Base-by-base conservation (phyloP, 2,888 invertebrate genomes). In the Pyrgus malvae region DNA sequence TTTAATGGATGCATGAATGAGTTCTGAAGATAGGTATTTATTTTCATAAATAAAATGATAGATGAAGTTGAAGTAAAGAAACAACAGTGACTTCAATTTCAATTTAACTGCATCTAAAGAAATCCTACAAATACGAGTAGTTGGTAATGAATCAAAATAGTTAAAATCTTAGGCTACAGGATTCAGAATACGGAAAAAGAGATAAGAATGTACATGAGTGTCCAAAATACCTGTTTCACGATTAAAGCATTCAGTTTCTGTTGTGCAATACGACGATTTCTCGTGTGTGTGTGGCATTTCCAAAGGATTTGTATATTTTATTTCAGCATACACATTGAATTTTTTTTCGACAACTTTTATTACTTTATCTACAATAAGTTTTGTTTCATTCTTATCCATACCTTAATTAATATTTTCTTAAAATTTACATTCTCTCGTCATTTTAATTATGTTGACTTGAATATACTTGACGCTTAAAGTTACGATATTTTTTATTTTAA, bases 141-240 rank as follows among this genome's bases (percentile, higher is more conserved):
- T 46, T 46, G 23, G 11, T 48, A 69, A 63, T 72, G 70, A 64
- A 69, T 67, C 64, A 63, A 58, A 66, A 59, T 64, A 63, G 63
- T 59, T 60, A 59, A 70, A 68, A 66, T 68, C 76, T 70, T 80
- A 83, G 65, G 73, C 73, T 75, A 74, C 63, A 76, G 74, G 72
- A 72, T 70, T 73, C 60, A 60, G 65, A 66, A 59, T 62, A 62
- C 74, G 75, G 78, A 79, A 76, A 70, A 76, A 80, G 77, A 78
- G 62, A 66, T 61, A 64, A 66, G 61, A 76, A 76, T 78, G 72
- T 83, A 81, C 75, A 81, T 78, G 78, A 75, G 69, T 75, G 70
- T 89, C 80, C 78, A 89, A 87, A 88, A 89, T 89, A 89, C 89
- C 89, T 89, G 90, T 89, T 89, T 88, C 65, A 76, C 71, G 71